These are phyloP conservation scores for Drosophila eugracilis DNA, from an alignment of 1,140 invertebrate genomes.

Conservation along the genomic window DNA sequence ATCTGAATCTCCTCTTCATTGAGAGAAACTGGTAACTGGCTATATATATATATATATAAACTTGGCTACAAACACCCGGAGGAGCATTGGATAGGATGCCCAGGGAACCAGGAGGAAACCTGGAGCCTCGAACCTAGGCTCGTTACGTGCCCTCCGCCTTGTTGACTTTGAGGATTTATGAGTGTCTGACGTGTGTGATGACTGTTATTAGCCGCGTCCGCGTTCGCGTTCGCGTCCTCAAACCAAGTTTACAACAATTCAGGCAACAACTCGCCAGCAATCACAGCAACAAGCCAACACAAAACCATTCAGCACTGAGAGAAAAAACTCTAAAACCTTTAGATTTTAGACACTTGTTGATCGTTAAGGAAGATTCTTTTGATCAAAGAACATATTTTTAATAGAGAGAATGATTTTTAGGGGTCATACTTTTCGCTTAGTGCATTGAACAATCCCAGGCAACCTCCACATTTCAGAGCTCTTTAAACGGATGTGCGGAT, in stretches of 20 bases:
- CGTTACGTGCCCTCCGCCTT: conserved; percentile 54
- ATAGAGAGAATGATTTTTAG: too few species aligned
- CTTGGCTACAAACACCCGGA: conserved; percentile 14
- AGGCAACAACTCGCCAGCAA: conserved; percentile 14
- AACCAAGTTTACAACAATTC: conserved; percentile 22
- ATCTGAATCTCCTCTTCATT: conserved; percentile 60
- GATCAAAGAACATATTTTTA: too few species aligned
- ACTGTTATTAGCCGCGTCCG: conserved; percentile 80
- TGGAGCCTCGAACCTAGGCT: conserved; percentile 24
- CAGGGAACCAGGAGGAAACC: neutral
- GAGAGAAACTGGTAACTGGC: conserved; percentile 22
- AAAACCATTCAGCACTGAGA: neutral
- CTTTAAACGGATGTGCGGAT: conserved; percentile 66
- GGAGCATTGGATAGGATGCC: neutral
- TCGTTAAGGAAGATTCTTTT: too few species aligned
- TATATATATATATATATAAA: too few species aligned
- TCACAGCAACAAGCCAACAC: neutral
- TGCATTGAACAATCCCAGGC: conserved; percentile 2
- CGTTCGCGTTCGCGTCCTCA: conserved; percentile 47
- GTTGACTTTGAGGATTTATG: conserved; percentile 84
- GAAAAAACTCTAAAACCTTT: too few species aligned
- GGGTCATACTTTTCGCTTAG: neutral
- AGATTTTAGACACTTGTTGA: too few species aligned
- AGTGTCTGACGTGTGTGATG: conserved; percentile 84
- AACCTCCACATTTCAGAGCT: conserved; percentile 31